phyloP scores from a whole-genome alignment of 2,113 vertebrate genomes.

The Chlorodrepanis virens region DNA sequence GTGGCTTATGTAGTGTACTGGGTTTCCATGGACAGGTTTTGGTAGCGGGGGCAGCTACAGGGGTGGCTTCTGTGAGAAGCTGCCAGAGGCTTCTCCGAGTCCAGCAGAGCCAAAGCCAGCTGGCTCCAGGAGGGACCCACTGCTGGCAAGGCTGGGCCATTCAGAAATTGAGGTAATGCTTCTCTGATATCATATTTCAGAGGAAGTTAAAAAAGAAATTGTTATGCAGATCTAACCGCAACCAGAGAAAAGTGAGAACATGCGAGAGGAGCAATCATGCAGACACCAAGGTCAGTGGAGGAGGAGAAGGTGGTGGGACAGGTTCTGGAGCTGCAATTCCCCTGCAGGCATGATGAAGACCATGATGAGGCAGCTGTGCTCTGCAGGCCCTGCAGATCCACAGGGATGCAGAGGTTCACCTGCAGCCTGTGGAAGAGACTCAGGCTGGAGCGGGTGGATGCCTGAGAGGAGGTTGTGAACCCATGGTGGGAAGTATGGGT shows the following conservation, averaged over 20 bases:
- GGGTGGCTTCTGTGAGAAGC: not conserved
- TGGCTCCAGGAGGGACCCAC: fast-evolving
- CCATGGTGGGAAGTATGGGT: not conserved
- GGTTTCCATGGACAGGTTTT: not conserved
- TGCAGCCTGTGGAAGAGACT: not conserved
- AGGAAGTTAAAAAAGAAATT: not conserved
- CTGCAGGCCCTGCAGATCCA: not conserved
- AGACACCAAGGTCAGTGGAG: not conserved
- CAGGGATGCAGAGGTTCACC: not conserved
- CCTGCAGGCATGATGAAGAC: not conserved
- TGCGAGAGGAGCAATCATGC: not conserved
- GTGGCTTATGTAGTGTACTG: not conserved
- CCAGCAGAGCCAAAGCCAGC: not conserved
- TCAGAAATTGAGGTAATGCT: not conserved
- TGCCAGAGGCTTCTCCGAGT: not conserved
- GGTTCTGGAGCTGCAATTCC: not conserved
- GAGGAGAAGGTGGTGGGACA: not conserved
- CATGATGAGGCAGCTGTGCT: not conserved
- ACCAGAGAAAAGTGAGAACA: not conserved
- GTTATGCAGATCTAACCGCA: not conserved
- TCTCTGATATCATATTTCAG: not conserved
- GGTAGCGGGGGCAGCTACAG: not conserved
- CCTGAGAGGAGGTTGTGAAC: not conserved
- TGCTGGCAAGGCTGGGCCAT: not conserved
- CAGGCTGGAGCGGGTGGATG: not conserved